Conservation (phyloP, 1,140 invertebrate genomes). For the Apocrypta bakeri region DNA sequence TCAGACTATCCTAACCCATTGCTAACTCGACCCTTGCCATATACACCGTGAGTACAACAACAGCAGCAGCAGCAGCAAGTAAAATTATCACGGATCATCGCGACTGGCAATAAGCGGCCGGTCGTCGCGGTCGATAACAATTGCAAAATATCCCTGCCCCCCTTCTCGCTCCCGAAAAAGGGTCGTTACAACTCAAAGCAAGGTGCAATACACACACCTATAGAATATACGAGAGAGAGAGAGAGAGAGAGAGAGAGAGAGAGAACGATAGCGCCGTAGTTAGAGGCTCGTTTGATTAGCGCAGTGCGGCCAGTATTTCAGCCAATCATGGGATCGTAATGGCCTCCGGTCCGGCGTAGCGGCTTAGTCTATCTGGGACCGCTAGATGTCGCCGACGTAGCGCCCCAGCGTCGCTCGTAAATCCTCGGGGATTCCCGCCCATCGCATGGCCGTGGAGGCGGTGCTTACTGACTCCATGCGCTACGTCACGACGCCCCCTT, state of each 20-base stretch:
- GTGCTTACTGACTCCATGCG: constrained; percentile 58
- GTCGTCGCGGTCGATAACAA: not conserved
- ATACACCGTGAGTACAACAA: not conserved
- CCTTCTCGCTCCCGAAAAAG: not conserved
- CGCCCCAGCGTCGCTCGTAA: constrained; percentile 64
- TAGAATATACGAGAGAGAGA: not conserved
- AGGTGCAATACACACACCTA: not conserved
- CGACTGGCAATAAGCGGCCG: not conserved
- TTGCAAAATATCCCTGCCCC: not conserved
- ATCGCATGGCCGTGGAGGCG: constrained; percentile 67
- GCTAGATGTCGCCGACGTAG: constrained; percentile 67
- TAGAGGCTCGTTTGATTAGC: constrained; percentile 70
- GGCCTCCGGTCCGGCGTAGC: constrained; percentile 64
- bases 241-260: constrained; percentile 54
- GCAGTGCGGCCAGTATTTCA: constrained; percentile 64
- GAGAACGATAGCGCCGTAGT: constrained; percentile 55
- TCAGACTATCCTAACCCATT: not conserved
- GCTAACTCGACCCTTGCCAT: not conserved
- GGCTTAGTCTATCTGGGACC: constrained; percentile 23
- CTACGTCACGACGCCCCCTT: constrained; percentile 43
- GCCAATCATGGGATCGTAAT: constrained; percentile 73
- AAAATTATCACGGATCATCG: not conserved
- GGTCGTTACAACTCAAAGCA: not conserved
- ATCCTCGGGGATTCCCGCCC: constrained; percentile 72
- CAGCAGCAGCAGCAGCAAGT: not conserved